These are phyloP conservation scores for Oplegnathus fasciatus DNA, from an alignment of 2,113 vertebrate species.

Conservation along the genomic window DNA sequence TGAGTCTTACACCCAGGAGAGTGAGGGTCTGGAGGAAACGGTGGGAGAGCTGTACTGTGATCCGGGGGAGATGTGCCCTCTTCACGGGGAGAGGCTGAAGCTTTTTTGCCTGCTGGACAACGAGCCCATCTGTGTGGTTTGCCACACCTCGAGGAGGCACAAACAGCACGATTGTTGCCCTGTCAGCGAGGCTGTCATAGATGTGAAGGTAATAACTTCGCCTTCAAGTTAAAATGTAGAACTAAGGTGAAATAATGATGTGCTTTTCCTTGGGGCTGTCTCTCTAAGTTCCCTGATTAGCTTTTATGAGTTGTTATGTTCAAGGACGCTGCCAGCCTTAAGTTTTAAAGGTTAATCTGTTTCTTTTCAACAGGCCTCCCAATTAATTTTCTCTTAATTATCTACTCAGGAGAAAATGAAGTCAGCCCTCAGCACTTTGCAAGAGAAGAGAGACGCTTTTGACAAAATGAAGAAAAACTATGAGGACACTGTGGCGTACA, in stretches of 20 bases:
- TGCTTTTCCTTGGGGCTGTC: background rate
- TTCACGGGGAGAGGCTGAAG: constrained; percentile 81
- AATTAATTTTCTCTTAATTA: background rate
- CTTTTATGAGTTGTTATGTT: background rate
- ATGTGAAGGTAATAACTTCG: constrained; percentile 71
- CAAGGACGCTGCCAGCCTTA: background rate
- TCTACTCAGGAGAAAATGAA: constrained; percentile 72
- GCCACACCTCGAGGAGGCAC: constrained; percentile 82
- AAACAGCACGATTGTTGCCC: constrained; percentile 80
- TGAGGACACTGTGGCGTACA: constrained; percentile 60
- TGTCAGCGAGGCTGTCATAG: constrained; percentile 70
- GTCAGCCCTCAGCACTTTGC: constrained; percentile 62
- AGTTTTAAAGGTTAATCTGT: background rate
- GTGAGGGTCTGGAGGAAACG: background rate
- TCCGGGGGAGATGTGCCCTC: constrained; percentile 66
- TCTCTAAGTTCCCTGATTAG: constrained; percentile 6
- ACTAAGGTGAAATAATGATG: background rate
- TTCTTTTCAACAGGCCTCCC: background rate
- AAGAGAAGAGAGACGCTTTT: constrained; percentile 63
- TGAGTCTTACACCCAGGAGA: constrained; percentile 67
- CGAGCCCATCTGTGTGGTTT: constrained; percentile 82
- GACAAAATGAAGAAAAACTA: constrained; percentile 72
- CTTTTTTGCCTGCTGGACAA: constrained; percentile 80
- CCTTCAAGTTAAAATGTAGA: background rate
- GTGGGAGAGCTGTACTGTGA: constrained; percentile 53